phyloP scores from a whole-genome alignment of 2,113 vertebrate genomes.

The Laticauda colubrina region DNA sequence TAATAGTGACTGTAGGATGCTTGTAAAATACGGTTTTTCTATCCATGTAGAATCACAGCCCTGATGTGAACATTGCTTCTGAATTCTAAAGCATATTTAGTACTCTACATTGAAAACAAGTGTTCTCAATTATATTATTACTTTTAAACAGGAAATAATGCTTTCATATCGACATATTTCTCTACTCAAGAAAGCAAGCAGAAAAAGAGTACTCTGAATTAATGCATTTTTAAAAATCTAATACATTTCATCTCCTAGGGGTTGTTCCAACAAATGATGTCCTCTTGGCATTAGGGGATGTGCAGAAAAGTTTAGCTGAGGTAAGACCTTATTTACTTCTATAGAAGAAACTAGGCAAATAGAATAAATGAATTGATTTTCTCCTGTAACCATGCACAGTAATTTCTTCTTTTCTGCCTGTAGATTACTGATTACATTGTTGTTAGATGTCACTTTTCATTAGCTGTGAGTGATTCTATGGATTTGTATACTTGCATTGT shows the following conservation, averaged over 20 bases:
- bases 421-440: constrained; percentile 31
- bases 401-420: background rate
- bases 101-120: background rate
- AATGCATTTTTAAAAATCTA: constrained; percentile 30
- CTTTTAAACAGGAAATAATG: background rate
- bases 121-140: background rate
- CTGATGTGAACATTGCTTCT: background rate
- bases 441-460: constrained; percentile 40
- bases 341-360: constrained; percentile 9
- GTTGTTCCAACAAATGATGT: constrained; percentile 88
- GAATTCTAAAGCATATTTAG: background rate
- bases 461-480: constrained; percentile 10
- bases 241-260: constrained; percentile 67
- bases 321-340: constrained; percentile 67
- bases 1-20: background rate
- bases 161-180: constrained; percentile 16
- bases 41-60: background rate
- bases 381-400: constrained; percentile 20
- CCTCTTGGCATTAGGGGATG: constrained; percentile 83
- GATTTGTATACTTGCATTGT: constrained; percentile 20
- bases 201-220: constrained; percentile 29
- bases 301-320: constrained; percentile 83
- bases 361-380: constrained; percentile 33
- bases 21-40: background rate
- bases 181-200: background rate